phyloP scores from a whole-genome alignment of 2,113 vertebrate species.

The Cacatua alba region DNA sequence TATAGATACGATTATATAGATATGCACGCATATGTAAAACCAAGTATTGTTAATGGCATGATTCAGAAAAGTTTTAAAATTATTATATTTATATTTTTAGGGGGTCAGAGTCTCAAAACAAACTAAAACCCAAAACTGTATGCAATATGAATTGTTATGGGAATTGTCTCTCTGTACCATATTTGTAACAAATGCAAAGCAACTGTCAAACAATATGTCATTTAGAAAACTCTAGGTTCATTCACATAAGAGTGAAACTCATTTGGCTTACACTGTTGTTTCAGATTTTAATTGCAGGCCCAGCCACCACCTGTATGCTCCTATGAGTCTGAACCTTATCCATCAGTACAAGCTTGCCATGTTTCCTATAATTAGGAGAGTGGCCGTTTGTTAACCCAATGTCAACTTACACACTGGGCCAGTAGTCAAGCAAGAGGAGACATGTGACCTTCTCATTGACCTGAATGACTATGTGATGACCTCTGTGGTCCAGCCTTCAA shows the following conservation, averaged over 20 bases:
- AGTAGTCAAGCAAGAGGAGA: constrained; percentile 55
- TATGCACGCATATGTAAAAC: neutral
- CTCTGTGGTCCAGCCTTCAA: constrained; percentile 27
- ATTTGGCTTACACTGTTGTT: neutral
- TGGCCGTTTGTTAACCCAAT: constrained; percentile 45
- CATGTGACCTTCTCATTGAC: constrained; percentile 56
- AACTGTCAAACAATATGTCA: neutral
- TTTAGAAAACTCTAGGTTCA: neutral
- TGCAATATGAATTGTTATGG: neutral
- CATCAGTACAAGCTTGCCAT: neutral
- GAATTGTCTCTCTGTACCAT: neutral
- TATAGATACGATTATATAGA: neutral
- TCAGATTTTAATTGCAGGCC: neutral
- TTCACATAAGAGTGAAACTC: neutral
- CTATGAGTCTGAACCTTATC: neutral
- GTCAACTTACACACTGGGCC: constrained; percentile 20
- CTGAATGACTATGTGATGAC: constrained; percentile 54
- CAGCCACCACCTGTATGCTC: neutral
- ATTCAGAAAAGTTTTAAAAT: neutral
- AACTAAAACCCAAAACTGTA: neutral
- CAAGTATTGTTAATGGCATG: neutral
- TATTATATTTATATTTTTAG: neutral
- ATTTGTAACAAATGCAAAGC: neutral
- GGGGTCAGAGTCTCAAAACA: neutral
- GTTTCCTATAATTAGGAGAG: constrained; percentile 48